Evolutionary conservation across 2,797 vertebrate species (phyloP).

Genomic region (Gymnothorax javanicus): DNA sequence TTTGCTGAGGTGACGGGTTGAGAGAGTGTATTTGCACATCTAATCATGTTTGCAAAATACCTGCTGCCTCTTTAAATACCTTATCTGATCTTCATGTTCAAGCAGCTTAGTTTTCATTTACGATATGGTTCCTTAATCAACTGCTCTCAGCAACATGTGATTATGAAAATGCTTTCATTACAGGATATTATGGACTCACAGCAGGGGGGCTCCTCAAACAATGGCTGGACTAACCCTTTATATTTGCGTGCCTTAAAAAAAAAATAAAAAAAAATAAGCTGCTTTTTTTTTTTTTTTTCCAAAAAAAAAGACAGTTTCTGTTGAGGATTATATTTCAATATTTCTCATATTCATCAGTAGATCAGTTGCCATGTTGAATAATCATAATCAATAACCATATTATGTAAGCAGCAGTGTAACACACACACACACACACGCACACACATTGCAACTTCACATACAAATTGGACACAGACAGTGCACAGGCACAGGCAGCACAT

Average conservation of each 20-base stretch:
- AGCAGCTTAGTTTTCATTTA: not conserved
- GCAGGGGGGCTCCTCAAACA: not conserved
- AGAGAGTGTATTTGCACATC: not conserved
- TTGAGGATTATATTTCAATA: too few relatives aligned
- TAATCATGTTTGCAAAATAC: not conserved
- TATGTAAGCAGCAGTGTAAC: too few relatives aligned
- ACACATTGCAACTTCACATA: too few relatives aligned
- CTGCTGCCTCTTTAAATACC: not conserved
- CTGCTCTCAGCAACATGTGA: not conserved
- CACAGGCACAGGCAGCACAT: too few relatives aligned
- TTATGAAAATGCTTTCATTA: not conserved
- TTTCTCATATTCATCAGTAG: too few relatives aligned
- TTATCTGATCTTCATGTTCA: not conserved
- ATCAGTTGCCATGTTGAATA: too few relatives aligned
- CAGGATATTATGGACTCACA: not conserved
- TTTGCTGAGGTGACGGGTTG: constrained; percentile 75
- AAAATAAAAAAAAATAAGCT: not conserved
- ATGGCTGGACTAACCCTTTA: not conserved
- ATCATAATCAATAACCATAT: too few relatives aligned
- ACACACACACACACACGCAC: too few relatives aligned
- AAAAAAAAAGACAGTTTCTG: too few relatives aligned
- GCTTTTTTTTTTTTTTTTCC: not conserved
- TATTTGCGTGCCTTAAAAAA: not conserved
- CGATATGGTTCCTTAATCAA: not conserved
- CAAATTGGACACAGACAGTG: too few relatives aligned